phyloP scores from a whole-genome alignment of 1,140 invertebrate species.

The Cotesia glomerata region DNA sequence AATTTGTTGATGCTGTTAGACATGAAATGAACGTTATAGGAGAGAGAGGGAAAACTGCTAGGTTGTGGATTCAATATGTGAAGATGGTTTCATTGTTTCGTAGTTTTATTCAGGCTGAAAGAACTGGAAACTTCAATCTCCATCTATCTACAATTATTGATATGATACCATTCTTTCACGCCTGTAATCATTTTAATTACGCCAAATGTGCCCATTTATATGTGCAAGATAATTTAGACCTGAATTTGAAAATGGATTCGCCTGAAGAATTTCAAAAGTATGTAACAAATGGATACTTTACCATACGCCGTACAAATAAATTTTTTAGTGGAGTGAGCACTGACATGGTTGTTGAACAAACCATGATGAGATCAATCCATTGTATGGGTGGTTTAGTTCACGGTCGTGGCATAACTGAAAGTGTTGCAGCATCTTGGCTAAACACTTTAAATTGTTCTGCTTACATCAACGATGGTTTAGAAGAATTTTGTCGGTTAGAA shows the following conservation, averaged over 20 bases:
- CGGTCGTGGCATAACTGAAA: constrained; percentile 37
- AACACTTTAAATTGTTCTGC: background rate
- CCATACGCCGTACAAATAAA: constrained; percentile 44
- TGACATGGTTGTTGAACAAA: constrained; percentile 49
- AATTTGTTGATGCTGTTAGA: background rate
- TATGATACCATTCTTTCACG: constrained; percentile 43
- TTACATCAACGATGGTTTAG: constrained; percentile 30
- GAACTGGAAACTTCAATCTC: constrained; percentile 30
- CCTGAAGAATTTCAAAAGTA: constrained; percentile 35
- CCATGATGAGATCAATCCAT: constrained; percentile 50
- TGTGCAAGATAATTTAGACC: constrained; percentile 55
- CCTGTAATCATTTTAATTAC: constrained; percentile 58
- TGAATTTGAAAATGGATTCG: constrained; percentile 41
- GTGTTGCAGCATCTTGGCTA: constrained; percentile 36
- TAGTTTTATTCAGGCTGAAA: constrained; percentile 33
- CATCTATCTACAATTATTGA: constrained; percentile 21
- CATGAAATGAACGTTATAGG: background rate
- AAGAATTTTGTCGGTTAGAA: constrained; percentile 32
- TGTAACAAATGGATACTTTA: constrained; percentile 40
- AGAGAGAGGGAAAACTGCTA: constrained; percentile 15
- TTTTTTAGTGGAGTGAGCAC: constrained; percentile 41
- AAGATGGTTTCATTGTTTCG: constrained; percentile 33
- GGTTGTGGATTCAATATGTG: constrained; percentile 33
- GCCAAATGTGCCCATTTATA: constrained; percentile 59
- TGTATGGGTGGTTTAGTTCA: constrained; percentile 40